A percentile compares a stretch with the other conserved stretches of the same genome.
phyloP scores from a whole-genome alignment of 1,140 invertebrate genomes.

The Drosophila pallidifrons region DNA sequence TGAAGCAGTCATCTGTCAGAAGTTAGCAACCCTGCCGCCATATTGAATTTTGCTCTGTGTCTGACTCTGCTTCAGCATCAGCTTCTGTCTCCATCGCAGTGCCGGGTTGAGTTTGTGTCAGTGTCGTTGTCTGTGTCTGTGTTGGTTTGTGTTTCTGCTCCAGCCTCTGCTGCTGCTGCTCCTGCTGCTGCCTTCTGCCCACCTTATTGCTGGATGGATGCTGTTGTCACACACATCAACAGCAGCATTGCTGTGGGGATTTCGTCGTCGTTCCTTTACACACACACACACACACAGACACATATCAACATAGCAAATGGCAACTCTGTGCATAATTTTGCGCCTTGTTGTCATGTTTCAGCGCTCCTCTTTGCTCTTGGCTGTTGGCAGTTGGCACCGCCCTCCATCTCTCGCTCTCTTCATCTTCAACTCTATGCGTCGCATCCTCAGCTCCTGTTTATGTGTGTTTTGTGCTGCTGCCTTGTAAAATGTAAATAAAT shows the following conservation, averaged over 20 bases:
- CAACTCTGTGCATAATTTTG: slow-evolving; percentile 82
- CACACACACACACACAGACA: slow-evolving; percentile 29
- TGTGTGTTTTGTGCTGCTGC: slow-evolving; percentile 51
- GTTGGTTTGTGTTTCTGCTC: not conserved
- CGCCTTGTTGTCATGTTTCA: slow-evolving; percentile 77
- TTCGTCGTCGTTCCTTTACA: slow-evolving; percentile 44
- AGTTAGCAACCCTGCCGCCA: slow-evolving; percentile 76
- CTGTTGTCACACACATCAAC: slow-evolving; percentile 66
- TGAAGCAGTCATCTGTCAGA: slow-evolving; percentile 75
- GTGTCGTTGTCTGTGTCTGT: not conserved
- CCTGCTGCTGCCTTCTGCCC: slow-evolving; percentile 31
- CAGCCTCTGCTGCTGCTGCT: slow-evolving; percentile 19
- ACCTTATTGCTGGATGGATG: slow-evolving; percentile 69
- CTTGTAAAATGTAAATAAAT: slow-evolving; percentile 83
- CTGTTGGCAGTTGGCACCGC: slow-evolving; percentile 3
- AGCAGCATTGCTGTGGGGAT: slow-evolving; percentile 71
- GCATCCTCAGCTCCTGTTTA: slow-evolving; percentile 32
- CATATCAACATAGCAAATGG: slow-evolving; percentile 47
- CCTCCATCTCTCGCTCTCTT: not conserved
- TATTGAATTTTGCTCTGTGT: slow-evolving; percentile 71
- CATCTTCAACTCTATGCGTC: slow-evolving; percentile 18
- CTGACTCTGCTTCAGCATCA: slow-evolving; percentile 26
- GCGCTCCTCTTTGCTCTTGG: slow-evolving; percentile 3
- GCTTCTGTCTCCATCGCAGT: not conserved
- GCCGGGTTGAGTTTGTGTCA: too few relatives aligned